Percentiles rank a stretch among this genome's conserved stretches.
Conservation (phyloP, 2,888 invertebrate species). For the Luperina testacea region DNA sequence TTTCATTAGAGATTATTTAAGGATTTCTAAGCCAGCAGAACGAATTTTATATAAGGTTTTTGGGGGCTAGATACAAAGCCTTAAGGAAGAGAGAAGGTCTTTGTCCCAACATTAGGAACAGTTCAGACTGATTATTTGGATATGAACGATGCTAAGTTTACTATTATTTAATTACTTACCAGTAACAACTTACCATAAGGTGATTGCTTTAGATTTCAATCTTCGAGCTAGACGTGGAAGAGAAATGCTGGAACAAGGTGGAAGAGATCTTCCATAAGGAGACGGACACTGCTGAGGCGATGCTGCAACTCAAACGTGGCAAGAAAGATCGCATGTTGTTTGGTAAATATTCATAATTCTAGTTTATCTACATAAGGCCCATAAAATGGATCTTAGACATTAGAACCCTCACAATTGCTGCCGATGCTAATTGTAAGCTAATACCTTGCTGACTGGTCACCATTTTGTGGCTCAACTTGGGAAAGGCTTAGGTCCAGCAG, state of each 20-base stretch:
- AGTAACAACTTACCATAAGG: not conserved
- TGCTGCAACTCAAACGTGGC: slow-evolving; percentile 95
- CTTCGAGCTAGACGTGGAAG: slow-evolving; percentile 85
- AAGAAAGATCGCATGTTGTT: slow-evolving; percentile 94
- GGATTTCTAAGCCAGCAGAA: not conserved
- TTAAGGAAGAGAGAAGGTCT: too few species aligned
- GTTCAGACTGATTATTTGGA: too few species aligned
- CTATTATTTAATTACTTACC: not conserved
- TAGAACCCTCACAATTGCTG: not conserved
- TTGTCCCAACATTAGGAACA: too few species aligned
- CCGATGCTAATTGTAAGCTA: not conserved
- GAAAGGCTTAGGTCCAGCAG: not conserved
- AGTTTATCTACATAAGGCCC: not conserved
- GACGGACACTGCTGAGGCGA: slow-evolving; percentile 93
- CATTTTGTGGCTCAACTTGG: not conserved
- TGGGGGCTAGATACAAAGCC: too few species aligned
- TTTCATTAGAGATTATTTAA: not conserved
- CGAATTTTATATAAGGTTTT: not conserved
- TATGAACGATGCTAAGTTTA: not conserved
- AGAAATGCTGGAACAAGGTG: slow-evolving; percentile 91
- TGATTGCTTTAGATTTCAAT: slow-evolving; percentile 78
- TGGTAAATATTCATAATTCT: slow-evolving; percentile 84
- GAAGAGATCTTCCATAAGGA: slow-evolving; percentile 91
- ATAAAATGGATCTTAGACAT: not conserved
- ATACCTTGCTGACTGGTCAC: not conserved